These are phyloP conservation scores for Anticlea derivata DNA, from an alignment of 2,888 invertebrate genomes.

Conservation along the genomic window DNA sequence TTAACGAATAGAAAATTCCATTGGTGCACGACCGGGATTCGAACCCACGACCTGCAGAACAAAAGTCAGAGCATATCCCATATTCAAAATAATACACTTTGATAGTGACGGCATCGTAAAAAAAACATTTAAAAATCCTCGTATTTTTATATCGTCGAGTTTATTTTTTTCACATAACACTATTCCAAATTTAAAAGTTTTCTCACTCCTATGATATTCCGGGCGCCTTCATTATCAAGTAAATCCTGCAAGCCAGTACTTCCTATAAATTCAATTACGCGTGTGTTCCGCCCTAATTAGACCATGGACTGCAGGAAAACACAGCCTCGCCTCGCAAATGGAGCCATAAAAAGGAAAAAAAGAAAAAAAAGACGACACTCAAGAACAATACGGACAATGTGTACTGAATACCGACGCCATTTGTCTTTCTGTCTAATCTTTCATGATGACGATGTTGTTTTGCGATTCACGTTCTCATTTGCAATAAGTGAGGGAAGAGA, in stretches of 20 bases:
- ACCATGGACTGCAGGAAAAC: constrained; percentile 52
- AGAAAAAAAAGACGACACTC: constrained; percentile 53
- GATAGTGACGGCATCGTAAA: no score
- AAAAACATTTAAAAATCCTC: no score
- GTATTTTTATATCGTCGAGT: no score
- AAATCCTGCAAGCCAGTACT: background rate
- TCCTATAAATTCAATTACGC: constrained; percentile 72
- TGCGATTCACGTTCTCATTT: constrained; percentile 29
- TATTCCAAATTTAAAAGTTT: no score
- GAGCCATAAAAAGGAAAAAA: constrained; percentile 62
- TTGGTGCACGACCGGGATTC: no score
- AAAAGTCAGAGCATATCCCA: no score
- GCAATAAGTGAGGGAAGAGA: constrained; percentile 26
- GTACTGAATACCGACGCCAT: constrained; percentile 34
- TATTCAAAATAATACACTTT: no score
- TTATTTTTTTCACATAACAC: no score
- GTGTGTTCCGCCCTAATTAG: constrained; percentile 59
- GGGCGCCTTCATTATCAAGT: background rate
- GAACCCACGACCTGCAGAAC: no score
- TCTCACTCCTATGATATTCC: background rate
- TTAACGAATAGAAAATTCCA: no score
- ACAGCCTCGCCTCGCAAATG: constrained; percentile 54
- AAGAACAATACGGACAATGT: constrained; percentile 63
- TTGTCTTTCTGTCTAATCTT: constrained; percentile 76
- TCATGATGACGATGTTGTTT: constrained; percentile 61